Percentiles rank a stretch among this genome's conserved stretches.
phyloP scores from a whole-genome alignment of 2,797 vertebrate species.

The Huso huso region DNA sequence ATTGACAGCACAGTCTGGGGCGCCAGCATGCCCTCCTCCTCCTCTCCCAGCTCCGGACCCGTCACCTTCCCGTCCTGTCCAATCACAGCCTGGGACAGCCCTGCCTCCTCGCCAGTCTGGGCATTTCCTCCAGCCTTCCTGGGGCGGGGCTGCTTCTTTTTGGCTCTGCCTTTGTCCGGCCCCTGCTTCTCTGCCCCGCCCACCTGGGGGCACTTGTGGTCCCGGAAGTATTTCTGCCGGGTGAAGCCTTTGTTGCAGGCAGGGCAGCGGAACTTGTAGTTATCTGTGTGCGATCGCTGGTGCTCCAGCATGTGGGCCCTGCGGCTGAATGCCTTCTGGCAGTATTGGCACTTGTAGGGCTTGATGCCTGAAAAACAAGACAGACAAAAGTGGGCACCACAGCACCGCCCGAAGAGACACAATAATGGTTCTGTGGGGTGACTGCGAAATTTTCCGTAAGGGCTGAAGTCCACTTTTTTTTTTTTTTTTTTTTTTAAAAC shows the following conservation, averaged over 20 bases:
- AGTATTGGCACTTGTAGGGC: conserved; percentile 88
- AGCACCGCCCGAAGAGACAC: not conserved
- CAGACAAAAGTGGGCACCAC: not conserved
- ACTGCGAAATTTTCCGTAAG: too few relatives aligned
- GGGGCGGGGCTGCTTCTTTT: conserved; percentile 29
- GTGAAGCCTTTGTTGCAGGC: conserved; percentile 90
- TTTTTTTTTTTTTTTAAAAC: too few relatives aligned
- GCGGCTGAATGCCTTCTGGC: conserved; percentile 93
- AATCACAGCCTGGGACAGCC: conserved; percentile 43
- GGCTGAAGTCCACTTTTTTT: too few relatives aligned
- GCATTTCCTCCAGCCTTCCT: conserved; percentile 28
- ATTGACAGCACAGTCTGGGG: conserved; percentile 60
- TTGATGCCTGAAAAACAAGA: conserved; percentile 73
- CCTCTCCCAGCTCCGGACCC: conserved; percentile 6
- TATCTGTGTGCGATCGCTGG: conserved; percentile 91
- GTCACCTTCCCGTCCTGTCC: conserved; percentile 35
- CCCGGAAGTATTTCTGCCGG: conserved; percentile 85
- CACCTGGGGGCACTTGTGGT: conserved; percentile 81
- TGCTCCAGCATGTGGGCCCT: conserved; percentile 90
- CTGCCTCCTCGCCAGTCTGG: conserved; percentile 28
- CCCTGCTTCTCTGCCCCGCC: conserved; percentile 54
- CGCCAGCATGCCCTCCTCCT: conserved; percentile 27
- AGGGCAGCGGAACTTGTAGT: conserved; percentile 89
- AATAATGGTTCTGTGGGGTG: too few relatives aligned
- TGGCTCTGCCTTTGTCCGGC: conserved; percentile 20